phyloP scores from a whole-genome alignment of 2,888 invertebrate species.

The Drosophila buzzatii region DNA sequence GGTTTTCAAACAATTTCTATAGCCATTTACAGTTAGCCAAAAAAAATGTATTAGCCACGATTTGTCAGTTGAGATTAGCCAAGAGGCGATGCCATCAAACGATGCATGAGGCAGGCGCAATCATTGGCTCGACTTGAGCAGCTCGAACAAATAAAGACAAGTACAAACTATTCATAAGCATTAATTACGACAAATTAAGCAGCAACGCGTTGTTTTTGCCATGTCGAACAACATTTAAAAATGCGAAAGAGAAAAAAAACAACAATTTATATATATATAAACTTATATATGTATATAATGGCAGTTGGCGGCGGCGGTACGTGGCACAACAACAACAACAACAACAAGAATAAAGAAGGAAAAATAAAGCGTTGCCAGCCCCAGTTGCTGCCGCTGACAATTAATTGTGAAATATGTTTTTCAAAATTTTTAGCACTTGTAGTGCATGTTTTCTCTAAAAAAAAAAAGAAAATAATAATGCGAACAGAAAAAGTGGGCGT shows the following conservation, averaged over 20 bases:
- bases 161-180: conserved; percentile 79
- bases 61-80: background rate
- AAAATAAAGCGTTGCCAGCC: conserved; percentile 32
- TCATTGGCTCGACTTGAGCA: conserved; percentile 26
- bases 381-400: conserved; percentile 67
- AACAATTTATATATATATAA: background rate
- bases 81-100: background rate
- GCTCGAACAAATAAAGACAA: conserved; percentile 74
- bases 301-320: conserved; percentile 33
- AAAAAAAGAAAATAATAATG: background rate
- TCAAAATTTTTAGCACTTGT: conserved; percentile 78
- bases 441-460: conserved; percentile 60
- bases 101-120: conserved; percentile 11
- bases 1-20: background rate
- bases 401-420: conserved; percentile 81
- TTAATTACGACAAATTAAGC: conserved; percentile 81
- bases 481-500: conserved; percentile 60
- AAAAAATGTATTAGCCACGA: background rate
- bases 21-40: background rate
- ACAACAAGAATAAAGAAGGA: background rate
- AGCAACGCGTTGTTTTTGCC: conserved; percentile 79
- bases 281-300: conserved; percentile 44
- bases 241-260: conserved; percentile 52
- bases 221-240: conserved; percentile 78
- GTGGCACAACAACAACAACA: conserved; percentile 31